Evolutionary conservation across 1,140 invertebrate genomes (phyloP), one percentile per base, ranked within the genome.

Genomic region (Apis laboriosa): DNA sequence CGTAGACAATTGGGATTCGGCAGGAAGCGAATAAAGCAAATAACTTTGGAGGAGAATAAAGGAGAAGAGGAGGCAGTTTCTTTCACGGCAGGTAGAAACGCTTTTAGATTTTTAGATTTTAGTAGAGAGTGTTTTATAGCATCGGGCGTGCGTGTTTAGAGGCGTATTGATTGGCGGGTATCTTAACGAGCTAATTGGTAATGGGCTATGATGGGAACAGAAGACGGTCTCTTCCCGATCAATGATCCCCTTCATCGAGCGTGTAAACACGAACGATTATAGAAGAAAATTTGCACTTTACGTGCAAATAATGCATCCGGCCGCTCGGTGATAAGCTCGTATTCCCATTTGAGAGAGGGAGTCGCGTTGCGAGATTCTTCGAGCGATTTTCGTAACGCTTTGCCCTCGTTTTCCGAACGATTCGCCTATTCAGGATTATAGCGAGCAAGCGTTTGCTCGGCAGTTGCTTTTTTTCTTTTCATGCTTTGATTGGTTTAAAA

Each of bases 141-240:
- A n/a, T 34, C 12, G 72, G 34, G 61, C 61, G 34, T 49, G 72
- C 72, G 77, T 34, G 53, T 70, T 5, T 12, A 43, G 51, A 81
- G 63, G 78, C 61, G 70, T 51, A n/a, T 17, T 55, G 34, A 67
- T 58, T 64, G 61, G 15, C 34, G 66, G 13, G 63, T 61, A 81
- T 49, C 63, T 67, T 81, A 80, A 80, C 70, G 61, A 80, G 79
- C 61, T 80, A 81, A 81, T 81, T 75, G 79, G 71, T 81, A 81
- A 75, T 63, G 79, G 72, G n/a, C 28, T 61, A 4, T 34, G 61
- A 28, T 75, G 61, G 51, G 34, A 75, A 81, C 71, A 55, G 72
- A 75, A 66, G 34, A 72, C 79, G 72, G 53, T 55, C 79, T 66
- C 60, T 19, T 80, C 75, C 51, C 43, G 67, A 78, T 83, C 80